Conservation (phyloP, 2,113 vertebrate genomes). For the Triplophysa tibetana region DNA sequence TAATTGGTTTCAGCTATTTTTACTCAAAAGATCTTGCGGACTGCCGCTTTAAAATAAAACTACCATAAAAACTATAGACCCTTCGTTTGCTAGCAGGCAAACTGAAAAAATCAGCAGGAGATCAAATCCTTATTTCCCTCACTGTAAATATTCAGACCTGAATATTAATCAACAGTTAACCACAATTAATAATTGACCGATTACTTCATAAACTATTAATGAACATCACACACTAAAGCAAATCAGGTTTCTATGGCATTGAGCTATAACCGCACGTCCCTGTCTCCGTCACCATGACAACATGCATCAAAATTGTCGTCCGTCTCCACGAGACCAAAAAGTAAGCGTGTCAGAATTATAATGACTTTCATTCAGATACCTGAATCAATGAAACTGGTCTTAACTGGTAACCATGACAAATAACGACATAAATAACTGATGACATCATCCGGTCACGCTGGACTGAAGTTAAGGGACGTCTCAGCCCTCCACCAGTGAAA, state of each 20-base stretch:
- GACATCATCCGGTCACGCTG: not conserved
- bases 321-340: conserved; percentile 36
- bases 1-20: too few species aligned
- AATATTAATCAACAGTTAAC: too few species aligned
- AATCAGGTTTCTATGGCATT: not conserved
- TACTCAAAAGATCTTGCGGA: too few species aligned
- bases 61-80: too few species aligned
- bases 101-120: too few species aligned
- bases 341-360: conserved; percentile 29
- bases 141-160: too few species aligned
- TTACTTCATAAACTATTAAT: too few species aligned
- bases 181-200: too few species aligned
- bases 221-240: not conserved
- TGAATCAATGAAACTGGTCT: not conserved
- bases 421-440: not conserved
- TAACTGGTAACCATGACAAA: not conserved
- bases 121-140: too few species aligned
- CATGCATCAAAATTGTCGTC: conserved; percentile 46
- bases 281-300: conserved; percentile 51
- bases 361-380: conserved; percentile 5
- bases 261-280: conserved; percentile 21
- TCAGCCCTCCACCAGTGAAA: not conserved
- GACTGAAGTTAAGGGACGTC: not conserved
- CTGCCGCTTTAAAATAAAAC: too few species aligned
- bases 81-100: too few species aligned